Conservation (phyloP, 2,888 invertebrate species). For the Antheraea yamamai region DNA sequence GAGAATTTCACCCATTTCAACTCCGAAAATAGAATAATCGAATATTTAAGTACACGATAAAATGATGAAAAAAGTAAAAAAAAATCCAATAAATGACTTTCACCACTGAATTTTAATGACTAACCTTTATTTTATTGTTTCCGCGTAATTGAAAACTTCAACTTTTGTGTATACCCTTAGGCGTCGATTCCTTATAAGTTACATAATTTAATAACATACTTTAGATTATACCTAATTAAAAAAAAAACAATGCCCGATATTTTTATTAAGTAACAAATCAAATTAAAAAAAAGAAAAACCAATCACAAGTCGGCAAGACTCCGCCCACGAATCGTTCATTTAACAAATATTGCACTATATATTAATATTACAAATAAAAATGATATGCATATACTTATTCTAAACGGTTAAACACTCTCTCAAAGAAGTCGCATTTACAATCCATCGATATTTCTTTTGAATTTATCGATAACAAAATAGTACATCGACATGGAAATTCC, state of each 20-base stretch:
- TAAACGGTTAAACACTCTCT: slow-evolving; percentile 32
- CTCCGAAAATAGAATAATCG: not conserved
- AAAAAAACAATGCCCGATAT: slow-evolving; percentile 32
- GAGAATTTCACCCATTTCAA: not conserved
- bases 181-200: slow-evolving; percentile 13
- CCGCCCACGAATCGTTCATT: slow-evolving; percentile 22
- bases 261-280: slow-evolving; percentile 36
- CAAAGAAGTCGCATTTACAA: not conserved
- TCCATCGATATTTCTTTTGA: not conserved
- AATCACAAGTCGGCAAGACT: slow-evolving; percentile 66
- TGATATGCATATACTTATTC: slow-evolving; percentile 68
- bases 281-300: slow-evolving; percentile 29
- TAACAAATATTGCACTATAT: slow-evolving; percentile 66
- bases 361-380: slow-evolving; percentile 45
- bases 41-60: not conserved
- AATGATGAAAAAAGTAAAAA: not conserved
- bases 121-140: not conserved
- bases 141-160: not conserved
- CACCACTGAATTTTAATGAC: not conserved
- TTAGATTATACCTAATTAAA: slow-evolving; percentile 45
- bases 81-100: not conserved
- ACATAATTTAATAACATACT: slow-evolving; percentile 47
- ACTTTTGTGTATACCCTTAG: slow-evolving; percentile 9
- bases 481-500: not conserved
- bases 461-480: not conserved